Base-by-base conservation (phyloP, 2,797 vertebrate species). In the Botia kubotai region DNA sequence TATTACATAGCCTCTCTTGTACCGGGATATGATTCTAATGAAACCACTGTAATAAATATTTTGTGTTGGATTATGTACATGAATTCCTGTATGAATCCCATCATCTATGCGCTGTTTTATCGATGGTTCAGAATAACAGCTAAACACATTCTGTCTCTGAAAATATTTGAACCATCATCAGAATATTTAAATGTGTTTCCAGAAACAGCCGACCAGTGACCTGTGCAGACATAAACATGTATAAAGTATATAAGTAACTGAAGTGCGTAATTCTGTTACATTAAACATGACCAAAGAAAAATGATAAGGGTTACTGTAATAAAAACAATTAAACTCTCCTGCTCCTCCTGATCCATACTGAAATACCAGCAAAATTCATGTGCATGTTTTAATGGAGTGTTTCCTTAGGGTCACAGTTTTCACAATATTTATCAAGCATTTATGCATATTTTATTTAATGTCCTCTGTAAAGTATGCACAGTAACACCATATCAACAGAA, bases 71-170 rank as follows among this genome's bases (percentile, higher is more conserved):
- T 90, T 36, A 11, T 90, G 78, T 85, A 67, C 23, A 72, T 86
- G 12, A 90, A 90, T 71, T 91, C 89, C 13, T 89, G 86, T 46
- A 55, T 92, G 78, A 92, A 92, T 76, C 88, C 89, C 13, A 77
- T 91, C 8, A 89, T 92, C 11, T 90, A 92, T 62, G 86, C 89
- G 3, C 65, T 92, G 19, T 92, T 88, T 74, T 91, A 90, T 26
- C 82, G 77, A 0, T 91, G 91, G 89, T 92, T 90, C 74, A 90
- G 88, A 82, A 91, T 84, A 86, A 70, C 87, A 6, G 87, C 84
- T 19, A 86, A 80, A 75, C 57, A 83, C 3, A 90, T 89, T 8
- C 52, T 89, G 13, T 87, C 84, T 21, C 63, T 92, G 14, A 86
- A 86, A 66, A 65, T 65, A n/a, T 6, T 65, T 3, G 29, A 65